A percentile compares a stretch with the other conserved stretches of the same genome.
phyloP scores from a whole-genome alignment of 2,888 invertebrate genomes.

The Willowsia nigromaculata region DNA sequence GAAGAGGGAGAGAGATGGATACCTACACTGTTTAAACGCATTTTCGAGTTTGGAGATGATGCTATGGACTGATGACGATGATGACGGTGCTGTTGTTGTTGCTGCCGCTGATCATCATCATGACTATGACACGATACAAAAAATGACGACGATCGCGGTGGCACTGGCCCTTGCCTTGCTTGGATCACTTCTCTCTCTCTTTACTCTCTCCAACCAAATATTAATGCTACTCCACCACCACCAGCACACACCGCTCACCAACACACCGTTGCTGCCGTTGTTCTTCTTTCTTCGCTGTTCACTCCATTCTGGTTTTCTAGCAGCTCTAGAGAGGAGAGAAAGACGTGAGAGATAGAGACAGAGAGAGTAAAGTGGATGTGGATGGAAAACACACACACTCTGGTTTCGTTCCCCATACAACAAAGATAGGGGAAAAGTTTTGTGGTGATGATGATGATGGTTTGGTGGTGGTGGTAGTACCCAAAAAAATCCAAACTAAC shows the following conservation, averaged over 20 bases:
- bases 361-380: constrained; percentile 58
- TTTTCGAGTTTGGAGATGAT: neutral
- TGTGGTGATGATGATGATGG: constrained; percentile 6
- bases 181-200: constrained; percentile 6
- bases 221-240: constrained; percentile 14
- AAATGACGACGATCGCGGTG: constrained; percentile 54
- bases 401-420: neutral
- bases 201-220: neutral
- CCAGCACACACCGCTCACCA: constrained; percentile 25
- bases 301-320: constrained; percentile 28
- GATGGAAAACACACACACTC: constrained; percentile 32
- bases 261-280: constrained; percentile 28
- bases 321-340: constrained; percentile 39
- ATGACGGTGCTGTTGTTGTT: constrained; percentile 37
- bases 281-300: neutral
- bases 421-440: constrained; percentile 53
- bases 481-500: constrained; percentile 63
- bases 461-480: constrained; percentile 59
- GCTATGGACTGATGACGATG: constrained; percentile 11
- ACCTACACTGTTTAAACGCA: neutral
- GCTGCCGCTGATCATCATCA: neutral
- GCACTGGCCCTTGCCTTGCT: constrained; percentile 56
- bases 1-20: neutral
- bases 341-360: no score
- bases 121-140: constrained; percentile 50